These are phyloP conservation scores for Vultur gryphus DNA, from an alignment of 2,797 vertebrate species.

Conservation along the genomic window DNA sequence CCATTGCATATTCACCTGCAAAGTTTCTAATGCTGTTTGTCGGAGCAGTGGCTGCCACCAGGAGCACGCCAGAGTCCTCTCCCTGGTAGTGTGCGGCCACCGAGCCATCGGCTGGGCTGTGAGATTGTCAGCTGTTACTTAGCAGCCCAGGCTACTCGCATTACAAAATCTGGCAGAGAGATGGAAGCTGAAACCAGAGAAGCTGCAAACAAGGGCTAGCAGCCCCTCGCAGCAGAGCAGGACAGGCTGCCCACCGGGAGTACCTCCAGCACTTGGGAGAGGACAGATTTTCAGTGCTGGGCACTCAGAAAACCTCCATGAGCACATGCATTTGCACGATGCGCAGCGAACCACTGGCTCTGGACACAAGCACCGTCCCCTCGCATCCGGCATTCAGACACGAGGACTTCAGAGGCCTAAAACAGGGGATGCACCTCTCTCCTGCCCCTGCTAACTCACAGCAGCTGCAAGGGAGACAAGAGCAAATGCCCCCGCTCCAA, in stretches of 20 bases:
- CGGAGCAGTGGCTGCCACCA: background rate
- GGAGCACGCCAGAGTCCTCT: background rate
- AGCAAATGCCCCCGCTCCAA: background rate
- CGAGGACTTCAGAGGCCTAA: background rate
- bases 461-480: background rate
- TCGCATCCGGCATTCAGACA: background rate
- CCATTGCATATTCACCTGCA: background rate
- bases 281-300: background rate
- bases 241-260: background rate
- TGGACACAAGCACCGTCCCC: background rate
- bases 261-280: background rate
- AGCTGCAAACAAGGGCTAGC: background rate
- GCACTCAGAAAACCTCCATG: background rate
- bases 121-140: slow-evolving; percentile 28
- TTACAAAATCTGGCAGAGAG: slow-evolving; percentile 56
- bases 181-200: slow-evolving; percentile 66
- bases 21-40: background rate
- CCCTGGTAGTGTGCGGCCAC: background rate
- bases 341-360: fast-evolving
- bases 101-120: background rate
- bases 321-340: background rate
- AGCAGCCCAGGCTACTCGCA: slow-evolving; percentile 9
- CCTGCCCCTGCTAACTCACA: background rate
- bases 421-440: background rate
- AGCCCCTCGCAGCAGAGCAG: background rate